Conservation (phyloP, 2,113 vertebrate species). For the Boleophthalmus pectinirostris region DNA sequence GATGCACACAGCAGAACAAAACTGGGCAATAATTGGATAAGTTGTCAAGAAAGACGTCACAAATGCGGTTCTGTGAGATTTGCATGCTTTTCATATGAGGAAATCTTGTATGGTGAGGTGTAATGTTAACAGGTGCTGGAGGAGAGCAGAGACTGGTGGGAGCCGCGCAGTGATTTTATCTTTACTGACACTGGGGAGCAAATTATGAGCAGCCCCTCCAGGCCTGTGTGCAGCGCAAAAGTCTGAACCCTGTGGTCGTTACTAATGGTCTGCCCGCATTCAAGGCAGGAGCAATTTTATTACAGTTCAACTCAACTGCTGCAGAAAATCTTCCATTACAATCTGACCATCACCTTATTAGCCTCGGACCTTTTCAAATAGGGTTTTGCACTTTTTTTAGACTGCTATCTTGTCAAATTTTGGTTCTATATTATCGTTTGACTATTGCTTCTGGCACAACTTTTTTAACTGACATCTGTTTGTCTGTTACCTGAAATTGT, state of each 20-base stretch:
- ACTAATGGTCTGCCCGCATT: conserved; percentile 50
- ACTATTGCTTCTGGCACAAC: conserved; percentile 9
- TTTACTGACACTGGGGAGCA: conserved; percentile 45
- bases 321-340: conserved; percentile 30
- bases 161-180: conserved; percentile 44
- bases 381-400: conserved; percentile 39
- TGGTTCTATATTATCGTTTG: background rate
- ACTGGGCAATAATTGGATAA: conserved; percentile 18
- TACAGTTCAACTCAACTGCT: conserved; percentile 25
- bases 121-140: conserved; percentile 23
- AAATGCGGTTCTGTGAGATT: conserved; percentile 28
- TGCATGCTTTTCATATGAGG: conserved; percentile 16
- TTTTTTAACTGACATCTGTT: background rate
- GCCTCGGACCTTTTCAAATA: conserved; percentile 22
- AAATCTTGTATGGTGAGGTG: conserved; percentile 8
- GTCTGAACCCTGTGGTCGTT: conserved; percentile 56
- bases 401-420: conserved; percentile 27
- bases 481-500: background rate
- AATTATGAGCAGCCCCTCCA: conserved; percentile 57
- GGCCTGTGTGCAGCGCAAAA: conserved; percentile 45
- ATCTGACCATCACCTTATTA: conserved; percentile 42
- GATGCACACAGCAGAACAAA: conserved; percentile 4
- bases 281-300: conserved; percentile 22
- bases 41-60: conserved; percentile 33
- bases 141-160: conserved; percentile 5